These are phyloP conservation scores for Drosophila seclusa DNA, from an alignment of 2,888 invertebrate genomes.

Conservation along the genomic window DNA sequence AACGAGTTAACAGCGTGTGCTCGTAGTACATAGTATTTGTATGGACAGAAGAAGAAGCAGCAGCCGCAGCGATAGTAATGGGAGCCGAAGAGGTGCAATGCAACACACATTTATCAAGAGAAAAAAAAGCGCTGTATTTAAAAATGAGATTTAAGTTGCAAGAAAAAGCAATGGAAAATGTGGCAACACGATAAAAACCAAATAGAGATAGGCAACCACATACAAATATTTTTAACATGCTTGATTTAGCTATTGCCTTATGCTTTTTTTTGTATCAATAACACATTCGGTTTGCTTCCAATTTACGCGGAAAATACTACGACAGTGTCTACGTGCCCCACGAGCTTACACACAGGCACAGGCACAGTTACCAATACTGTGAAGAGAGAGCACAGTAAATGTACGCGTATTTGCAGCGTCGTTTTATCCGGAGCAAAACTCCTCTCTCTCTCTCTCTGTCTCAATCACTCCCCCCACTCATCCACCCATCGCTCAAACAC, in stretches of 20 bases:
- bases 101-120: slow-evolving; percentile 34
- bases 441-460: slow-evolving; percentile 12
- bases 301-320: slow-evolving; percentile 81
- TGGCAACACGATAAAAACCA: slow-evolving; percentile 42
- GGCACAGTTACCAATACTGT: slow-evolving; percentile 4
- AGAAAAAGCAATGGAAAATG: slow-evolving; percentile 25
- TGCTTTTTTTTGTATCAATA: slow-evolving; percentile 49
- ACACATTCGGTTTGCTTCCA: slow-evolving; percentile 74
- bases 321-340: slow-evolving; percentile 66
- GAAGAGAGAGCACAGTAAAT: slow-evolving; percentile 38
- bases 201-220: slow-evolving; percentile 34
- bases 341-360: slow-evolving; percentile 33
- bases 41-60: slow-evolving; percentile 60
- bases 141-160: slow-evolving; percentile 47
- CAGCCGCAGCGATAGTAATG: slow-evolving; percentile 61
- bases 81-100: slow-evolving; percentile 41
- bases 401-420: slow-evolving; percentile 47
- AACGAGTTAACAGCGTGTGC: slow-evolving; percentile 60
- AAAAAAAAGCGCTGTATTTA: slow-evolving; percentile 53
- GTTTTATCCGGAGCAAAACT: slow-evolving; percentile 53
- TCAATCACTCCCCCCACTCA: slow-evolving; percentile 1
- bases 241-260: slow-evolving; percentile 9
- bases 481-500: slow-evolving; percentile 26
- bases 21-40: slow-evolving; percentile 73
- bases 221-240: slow-evolving; percentile 31